Evolutionary conservation across 2,113 vertebrate species (phyloP).

Genomic region (Panthera uncia): DNA sequence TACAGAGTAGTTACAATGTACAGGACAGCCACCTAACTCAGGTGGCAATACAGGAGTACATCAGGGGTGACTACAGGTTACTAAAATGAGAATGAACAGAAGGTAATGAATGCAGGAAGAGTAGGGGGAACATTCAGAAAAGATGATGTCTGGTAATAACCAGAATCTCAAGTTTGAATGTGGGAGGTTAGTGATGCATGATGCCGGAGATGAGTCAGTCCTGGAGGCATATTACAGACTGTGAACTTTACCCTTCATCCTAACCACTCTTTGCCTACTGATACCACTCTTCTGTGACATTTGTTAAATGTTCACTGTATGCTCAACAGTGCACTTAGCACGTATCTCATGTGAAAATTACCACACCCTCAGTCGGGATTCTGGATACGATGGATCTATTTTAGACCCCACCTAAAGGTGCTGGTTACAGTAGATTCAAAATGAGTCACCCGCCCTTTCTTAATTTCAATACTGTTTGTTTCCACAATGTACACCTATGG

Average conservation of each 20-base stretch:
- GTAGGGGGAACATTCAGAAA: not conserved
- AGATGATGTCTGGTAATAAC: not conserved
- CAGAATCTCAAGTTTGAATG: not conserved
- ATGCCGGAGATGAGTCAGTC: not conserved
- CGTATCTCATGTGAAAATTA: not conserved
- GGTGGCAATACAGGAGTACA: rapidly evolving
- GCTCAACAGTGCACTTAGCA: not conserved
- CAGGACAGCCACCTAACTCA: not conserved
- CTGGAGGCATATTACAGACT: not conserved
- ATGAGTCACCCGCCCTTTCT: not conserved
- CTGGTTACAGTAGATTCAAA: not conserved
- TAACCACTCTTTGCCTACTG: not conserved
- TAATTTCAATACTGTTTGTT: not conserved
- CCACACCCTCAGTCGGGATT: not conserved
- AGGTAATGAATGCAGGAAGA: not conserved
- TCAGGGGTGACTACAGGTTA: not conserved
- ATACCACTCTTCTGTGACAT: not conserved
- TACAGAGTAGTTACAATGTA: not conserved
- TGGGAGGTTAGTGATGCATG: not conserved
- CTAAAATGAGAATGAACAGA: not conserved
- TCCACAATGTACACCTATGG: not conserved
- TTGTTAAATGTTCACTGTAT: not conserved
- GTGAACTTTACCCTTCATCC: not conserved
- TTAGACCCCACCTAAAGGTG: not conserved
- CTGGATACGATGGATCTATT: not conserved